These are phyloP conservation scores for Morelia viridis DNA, from an alignment of 2,797 vertebrate genomes.

Conservation along the genomic window DNA sequence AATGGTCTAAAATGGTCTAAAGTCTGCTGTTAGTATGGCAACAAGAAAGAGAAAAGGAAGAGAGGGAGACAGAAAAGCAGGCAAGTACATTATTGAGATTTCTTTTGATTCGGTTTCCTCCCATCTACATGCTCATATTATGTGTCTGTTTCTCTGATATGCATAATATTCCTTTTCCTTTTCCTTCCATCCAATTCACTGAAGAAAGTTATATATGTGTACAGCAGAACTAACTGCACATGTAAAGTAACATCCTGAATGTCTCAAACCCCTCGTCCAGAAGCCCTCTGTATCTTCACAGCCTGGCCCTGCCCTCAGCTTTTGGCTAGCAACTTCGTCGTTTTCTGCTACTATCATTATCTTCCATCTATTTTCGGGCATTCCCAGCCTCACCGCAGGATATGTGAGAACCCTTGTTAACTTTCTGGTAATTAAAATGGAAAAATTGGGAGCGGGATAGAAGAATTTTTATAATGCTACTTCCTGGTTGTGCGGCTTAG, in stretches of 20 bases:
- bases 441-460: not conserved
- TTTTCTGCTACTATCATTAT: too few relatives aligned
- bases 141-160: not conserved
- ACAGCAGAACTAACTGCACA: not conserved
- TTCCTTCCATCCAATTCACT: not conserved
- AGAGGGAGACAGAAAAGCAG: not conserved
- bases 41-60: not conserved
- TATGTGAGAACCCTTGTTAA: not conserved
- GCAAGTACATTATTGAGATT: not conserved
- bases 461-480: not conserved
- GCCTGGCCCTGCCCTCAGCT: too few relatives aligned
- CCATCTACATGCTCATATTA: not conserved
- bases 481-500: not conserved
- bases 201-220: not conserved
- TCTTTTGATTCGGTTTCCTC: not conserved
- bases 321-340: too few relatives aligned
- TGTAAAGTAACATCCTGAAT: not conserved
- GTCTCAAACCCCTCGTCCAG: not conserved
- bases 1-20: not conserved
- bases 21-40: not conserved
- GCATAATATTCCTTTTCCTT: not conserved
- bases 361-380: too few relatives aligned
- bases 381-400: too few relatives aligned
- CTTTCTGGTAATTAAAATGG: not conserved
- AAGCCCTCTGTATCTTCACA: too few relatives aligned